phyloP scores from a whole-genome alignment of 1,140 invertebrate species.

The Linepithema humile region DNA sequence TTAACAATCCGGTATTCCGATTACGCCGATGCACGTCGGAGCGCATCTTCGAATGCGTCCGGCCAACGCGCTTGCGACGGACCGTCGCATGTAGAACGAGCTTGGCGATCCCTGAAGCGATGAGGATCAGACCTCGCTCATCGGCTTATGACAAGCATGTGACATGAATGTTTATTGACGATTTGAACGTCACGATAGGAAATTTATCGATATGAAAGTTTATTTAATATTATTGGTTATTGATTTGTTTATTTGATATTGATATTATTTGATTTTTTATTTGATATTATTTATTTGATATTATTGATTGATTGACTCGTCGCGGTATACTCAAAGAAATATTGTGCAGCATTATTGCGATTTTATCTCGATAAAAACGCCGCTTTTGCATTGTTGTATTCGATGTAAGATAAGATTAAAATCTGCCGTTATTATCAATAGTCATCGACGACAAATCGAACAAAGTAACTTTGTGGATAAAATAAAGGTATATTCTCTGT shows the following conservation, averaged over 20 bases:
- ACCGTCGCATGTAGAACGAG: constrained; percentile 5
- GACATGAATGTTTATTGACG: neutral
- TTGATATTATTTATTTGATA: too few species aligned
- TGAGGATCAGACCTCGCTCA: neutral
- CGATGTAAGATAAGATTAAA: constrained; percentile 9
- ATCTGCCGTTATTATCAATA: neutral
- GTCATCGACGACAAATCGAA: constrained; percentile 42
- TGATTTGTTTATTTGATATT: too few species aligned
- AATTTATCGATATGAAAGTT: neutral
- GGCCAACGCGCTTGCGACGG: neutral
- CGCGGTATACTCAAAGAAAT: neutral
- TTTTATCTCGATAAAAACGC: neutral
- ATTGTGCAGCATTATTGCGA: neutral
- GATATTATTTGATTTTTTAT: too few species aligned
- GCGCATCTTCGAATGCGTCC: constrained; percentile 35
- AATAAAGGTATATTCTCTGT: neutral
- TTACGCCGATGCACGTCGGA: constrained; percentile 11
- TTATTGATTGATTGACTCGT: too few species aligned
- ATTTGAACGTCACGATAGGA: neutral
- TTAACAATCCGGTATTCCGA: constrained; percentile 46
- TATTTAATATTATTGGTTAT: too few species aligned
- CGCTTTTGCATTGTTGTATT: neutral
- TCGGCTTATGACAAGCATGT: constrained; percentile 35
- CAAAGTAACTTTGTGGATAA: constrained; percentile 1
- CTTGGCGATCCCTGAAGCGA: constrained; percentile 25